Evolutionary conservation across 2,797 vertebrate species (phyloP).

Genomic region (Pygocentrus nattereri): DNA sequence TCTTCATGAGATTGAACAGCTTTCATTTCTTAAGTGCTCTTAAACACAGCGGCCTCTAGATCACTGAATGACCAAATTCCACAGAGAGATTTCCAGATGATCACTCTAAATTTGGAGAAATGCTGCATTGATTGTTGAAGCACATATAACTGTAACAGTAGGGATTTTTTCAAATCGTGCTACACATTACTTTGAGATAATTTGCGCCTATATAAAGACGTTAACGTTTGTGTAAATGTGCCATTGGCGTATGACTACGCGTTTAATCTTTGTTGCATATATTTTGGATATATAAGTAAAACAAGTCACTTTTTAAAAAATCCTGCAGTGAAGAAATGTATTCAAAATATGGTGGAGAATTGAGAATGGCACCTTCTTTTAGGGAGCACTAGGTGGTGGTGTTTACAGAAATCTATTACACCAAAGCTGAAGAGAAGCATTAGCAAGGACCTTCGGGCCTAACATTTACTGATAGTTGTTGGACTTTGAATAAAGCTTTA

Average conservation of each 20-base stretch:
- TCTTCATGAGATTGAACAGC: conserved; percentile 4
- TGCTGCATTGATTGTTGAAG: neutral
- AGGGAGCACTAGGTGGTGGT: neutral
- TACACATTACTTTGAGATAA: neutral
- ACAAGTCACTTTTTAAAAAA: neutral
- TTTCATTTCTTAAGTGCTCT: conserved; percentile 24
- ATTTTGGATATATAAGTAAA: neutral
- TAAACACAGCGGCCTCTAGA: conserved; percentile 2
- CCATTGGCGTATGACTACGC: no score
- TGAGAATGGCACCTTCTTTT: neutral
- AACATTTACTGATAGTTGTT: neutral
- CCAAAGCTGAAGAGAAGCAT: neutral
- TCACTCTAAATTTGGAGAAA: neutral
- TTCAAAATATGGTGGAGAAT: neutral
- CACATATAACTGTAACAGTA: neutral
- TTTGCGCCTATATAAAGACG: neutral
- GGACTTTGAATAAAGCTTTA: neutral
- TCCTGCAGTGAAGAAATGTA: neutral
- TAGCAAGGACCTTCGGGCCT: neutral
- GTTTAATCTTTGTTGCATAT: neutral
- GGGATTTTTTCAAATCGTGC: neutral
- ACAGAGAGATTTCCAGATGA: neutral
- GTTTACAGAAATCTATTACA: neutral
- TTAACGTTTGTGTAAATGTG: neutral
- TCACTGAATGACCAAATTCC: neutral